A percentile compares a stretch with the other conserved stretches of the same genome.
These are phyloP conservation scores for Homalodisca vitripennis DNA, from an alignment of 1,140 invertebrate genomes.

Conservation along the genomic window DNA sequence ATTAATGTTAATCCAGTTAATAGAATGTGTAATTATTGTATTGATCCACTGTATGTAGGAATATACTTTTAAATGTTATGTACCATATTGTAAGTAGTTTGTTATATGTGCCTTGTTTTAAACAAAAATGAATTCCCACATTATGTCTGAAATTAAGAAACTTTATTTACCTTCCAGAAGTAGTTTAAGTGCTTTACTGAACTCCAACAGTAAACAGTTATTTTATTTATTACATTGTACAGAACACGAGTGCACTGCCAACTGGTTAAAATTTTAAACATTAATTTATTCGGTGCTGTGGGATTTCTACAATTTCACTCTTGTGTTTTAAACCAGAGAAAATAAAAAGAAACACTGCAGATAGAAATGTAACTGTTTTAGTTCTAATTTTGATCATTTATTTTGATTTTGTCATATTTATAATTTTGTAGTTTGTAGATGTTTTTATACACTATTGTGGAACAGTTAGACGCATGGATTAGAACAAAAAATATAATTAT, in stretches of 20 bases:
- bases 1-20: constrained; percentile 26
- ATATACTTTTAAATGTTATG: constrained; percentile 38
- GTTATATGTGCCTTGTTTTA: constrained; percentile 41
- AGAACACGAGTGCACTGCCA: constrained; percentile 15
- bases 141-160: constrained; percentile 22
- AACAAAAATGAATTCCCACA: constrained; percentile 26
- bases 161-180: not conserved
- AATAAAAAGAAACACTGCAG: not conserved
- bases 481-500: constrained; percentile 25
- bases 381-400: constrained; percentile 13
- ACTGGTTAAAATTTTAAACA: not conserved
- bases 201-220: not conserved
- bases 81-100: constrained; percentile 39
- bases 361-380: constrained; percentile 1
- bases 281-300: constrained; percentile 12
- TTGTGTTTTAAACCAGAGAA: not conserved
- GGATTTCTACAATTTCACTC: constrained; percentile 1
- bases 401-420: constrained; percentile 19
- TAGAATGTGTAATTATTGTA: constrained; percentile 30
- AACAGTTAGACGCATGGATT: constrained; percentile 13
- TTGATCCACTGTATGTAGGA: constrained; percentile 33
- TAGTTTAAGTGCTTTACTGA: not conserved
- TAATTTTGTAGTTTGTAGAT: constrained; percentile 19
- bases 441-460: constrained; percentile 11
- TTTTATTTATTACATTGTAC: constrained; percentile 21